Conservation (phyloP, 2,888 invertebrate species). For the Acanthococcus lagerstroemiae region DNA sequence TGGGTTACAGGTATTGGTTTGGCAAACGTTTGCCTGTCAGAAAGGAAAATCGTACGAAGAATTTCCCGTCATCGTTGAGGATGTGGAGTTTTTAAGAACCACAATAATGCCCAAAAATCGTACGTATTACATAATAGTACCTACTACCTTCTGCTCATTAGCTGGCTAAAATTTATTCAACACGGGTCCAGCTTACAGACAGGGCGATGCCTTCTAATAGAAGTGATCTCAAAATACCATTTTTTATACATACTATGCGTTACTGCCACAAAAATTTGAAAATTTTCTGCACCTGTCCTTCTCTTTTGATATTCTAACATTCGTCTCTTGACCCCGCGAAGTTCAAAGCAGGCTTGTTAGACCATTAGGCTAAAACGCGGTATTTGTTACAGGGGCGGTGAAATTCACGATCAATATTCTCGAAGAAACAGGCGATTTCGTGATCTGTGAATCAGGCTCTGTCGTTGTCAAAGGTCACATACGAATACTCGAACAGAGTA, state of each 20-base stretch:
- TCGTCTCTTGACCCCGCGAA: too few relatives aligned
- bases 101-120: slow-evolving; percentile 79
- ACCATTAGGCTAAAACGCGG: not conserved
- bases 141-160: too few relatives aligned
- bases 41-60: slow-evolving; percentile 62
- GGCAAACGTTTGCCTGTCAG: slow-evolving; percentile 77
- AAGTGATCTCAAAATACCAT: too few relatives aligned
- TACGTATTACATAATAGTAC: slow-evolving; percentile 31
- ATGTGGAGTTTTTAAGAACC: slow-evolving; percentile 83
- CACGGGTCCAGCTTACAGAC: too few relatives aligned
- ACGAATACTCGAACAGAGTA: slow-evolving; percentile 52
- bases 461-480: slow-evolving; percentile 73
- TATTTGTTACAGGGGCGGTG: slow-evolving; percentile 45
- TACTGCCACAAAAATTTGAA: too few relatives aligned
- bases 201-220: too few relatives aligned
- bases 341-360: too few relatives aligned
- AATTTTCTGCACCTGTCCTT: too few relatives aligned
- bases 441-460: slow-evolving; percentile 76
- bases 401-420: slow-evolving; percentile 75
- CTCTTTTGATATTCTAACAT: too few relatives aligned
- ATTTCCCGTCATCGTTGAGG: slow-evolving; percentile 75
- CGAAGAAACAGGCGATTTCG: slow-evolving; percentile 75
- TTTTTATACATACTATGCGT: too few relatives aligned
- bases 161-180: too few relatives aligned
- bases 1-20: slow-evolving; percentile 56